Evolutionary conservation across 2,113 vertebrate species (phyloP).

Genomic region (Trichechus manatus): DNA sequence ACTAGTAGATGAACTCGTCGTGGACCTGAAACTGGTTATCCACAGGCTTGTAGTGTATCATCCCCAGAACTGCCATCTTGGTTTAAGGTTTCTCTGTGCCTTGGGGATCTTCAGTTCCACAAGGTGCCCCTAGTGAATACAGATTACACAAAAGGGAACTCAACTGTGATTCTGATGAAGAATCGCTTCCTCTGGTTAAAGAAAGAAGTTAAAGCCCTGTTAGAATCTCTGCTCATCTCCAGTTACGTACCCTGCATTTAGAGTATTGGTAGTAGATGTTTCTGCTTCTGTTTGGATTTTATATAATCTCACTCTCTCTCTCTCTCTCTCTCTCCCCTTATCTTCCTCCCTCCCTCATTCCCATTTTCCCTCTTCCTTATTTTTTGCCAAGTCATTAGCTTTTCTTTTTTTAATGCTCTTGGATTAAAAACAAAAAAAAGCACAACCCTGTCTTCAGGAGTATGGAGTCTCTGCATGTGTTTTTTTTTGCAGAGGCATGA

Average conservation of each 20-base stretch:
- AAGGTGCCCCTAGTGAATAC: not conserved
- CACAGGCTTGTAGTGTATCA: not conserved
- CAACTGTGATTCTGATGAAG: not conserved
- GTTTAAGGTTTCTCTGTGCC: not conserved
- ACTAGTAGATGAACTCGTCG: not conserved
- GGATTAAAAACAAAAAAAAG: not conserved
- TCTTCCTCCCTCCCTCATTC: not conserved
- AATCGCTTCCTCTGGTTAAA: not conserved
- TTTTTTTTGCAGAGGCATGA: slow-evolving; percentile 26
- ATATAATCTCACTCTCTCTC: not conserved
- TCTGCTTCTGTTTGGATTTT: not conserved
- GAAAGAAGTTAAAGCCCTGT: not conserved
- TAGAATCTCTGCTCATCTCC: not conserved
- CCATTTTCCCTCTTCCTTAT: not conserved
- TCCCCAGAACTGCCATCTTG: not conserved
- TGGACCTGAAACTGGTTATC: not conserved
- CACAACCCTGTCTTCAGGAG: slow-evolving; percentile 24
- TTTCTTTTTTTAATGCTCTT: not conserved
- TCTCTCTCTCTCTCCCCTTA: not conserved
- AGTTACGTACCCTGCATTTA: not conserved
- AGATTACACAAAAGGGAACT: not conserved
- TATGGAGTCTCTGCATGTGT: not conserved
- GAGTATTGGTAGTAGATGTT: not conserved
- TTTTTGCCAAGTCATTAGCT: not conserved
- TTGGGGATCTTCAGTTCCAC: not conserved